phyloP scores from a whole-genome alignment of 2,797 vertebrate species.

The Taeniopygia guttata region DNA sequence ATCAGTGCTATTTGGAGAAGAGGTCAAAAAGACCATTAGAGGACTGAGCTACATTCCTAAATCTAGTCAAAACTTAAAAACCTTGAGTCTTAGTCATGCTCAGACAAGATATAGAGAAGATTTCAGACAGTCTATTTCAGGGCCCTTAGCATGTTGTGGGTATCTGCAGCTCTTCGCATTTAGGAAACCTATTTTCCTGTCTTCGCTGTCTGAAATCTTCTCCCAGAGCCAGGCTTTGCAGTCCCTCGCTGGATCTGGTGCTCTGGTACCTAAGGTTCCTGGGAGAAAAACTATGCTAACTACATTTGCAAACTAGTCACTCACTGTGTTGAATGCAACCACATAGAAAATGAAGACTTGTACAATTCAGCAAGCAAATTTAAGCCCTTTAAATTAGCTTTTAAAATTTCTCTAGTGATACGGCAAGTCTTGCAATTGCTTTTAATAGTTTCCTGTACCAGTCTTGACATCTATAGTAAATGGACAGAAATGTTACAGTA shows the following conservation, averaged over 20 bases:
- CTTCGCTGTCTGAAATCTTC: background rate
- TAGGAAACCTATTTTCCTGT: background rate
- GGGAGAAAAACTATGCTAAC: background rate
- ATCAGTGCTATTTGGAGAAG: background rate
- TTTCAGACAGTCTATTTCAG: background rate
- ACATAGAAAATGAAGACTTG: background rate
- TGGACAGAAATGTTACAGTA: background rate
- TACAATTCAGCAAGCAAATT: background rate
- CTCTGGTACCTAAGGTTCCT: background rate
- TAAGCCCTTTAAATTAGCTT: background rate
- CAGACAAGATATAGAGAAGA: background rate
- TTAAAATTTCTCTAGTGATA: background rate
- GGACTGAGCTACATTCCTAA: background rate
- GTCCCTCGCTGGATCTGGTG: fast-evolving
- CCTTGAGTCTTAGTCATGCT: background rate
- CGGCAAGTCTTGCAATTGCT: background rate
- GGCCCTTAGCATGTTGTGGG: background rate
- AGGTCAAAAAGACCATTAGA: background rate
- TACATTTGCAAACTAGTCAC: background rate
- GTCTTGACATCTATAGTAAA: background rate
- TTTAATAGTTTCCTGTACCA: background rate
- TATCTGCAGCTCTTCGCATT: background rate
- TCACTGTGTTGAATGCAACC: background rate
- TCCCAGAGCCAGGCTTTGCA: background rate
- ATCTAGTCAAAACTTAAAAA: background rate